Percentiles rank a stretch among this genome's conserved stretches.
Evolutionary conservation across 2,113 vertebrate genomes (phyloP).

Genomic region (Cottus gobio): DNA sequence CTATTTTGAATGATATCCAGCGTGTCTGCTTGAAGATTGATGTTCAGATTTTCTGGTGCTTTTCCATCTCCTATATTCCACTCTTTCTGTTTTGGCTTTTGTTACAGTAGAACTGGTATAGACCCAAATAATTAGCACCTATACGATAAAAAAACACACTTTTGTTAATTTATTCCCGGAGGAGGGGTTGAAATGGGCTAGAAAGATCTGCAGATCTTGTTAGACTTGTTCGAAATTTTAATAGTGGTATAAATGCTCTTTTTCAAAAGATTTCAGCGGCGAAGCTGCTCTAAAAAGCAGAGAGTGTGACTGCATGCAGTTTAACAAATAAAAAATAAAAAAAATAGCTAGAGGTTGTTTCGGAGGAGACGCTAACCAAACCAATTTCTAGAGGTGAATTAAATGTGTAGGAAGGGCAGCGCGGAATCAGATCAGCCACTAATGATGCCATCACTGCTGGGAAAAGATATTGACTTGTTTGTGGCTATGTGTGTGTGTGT

Average conservation of each 20-base stretch:
- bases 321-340: background rate
- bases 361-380: constrained; percentile 23
- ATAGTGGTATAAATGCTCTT: background rate
- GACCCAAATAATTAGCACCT: constrained; percentile 11
- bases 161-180: background rate
- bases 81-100: constrained; percentile 10
- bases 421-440: constrained; percentile 33
- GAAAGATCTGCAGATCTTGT: constrained; percentile 12
- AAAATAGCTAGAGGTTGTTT: constrained; percentile 41
- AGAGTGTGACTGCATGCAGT: constrained; percentile 19
- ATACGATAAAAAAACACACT: background rate
- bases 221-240: too few relatives aligned
- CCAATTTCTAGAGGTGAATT: constrained; percentile 35
- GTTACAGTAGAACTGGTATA: background rate
- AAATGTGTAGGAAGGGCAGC: constrained; percentile 42
- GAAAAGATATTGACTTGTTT: constrained; percentile 47
- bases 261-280: background rate
- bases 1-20: constrained; percentile 43
- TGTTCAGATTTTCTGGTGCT: constrained; percentile 3
- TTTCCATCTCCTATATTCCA: background rate
- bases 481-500: background rate
- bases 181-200: background rate
- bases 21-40: constrained; percentile 34
- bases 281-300: constrained; percentile 1
- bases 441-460: constrained; percentile 59